Evolutionary conservation across 2,797 vertebrate genomes (phyloP).

Genomic region (Oreochromis mossambicus): DNA sequence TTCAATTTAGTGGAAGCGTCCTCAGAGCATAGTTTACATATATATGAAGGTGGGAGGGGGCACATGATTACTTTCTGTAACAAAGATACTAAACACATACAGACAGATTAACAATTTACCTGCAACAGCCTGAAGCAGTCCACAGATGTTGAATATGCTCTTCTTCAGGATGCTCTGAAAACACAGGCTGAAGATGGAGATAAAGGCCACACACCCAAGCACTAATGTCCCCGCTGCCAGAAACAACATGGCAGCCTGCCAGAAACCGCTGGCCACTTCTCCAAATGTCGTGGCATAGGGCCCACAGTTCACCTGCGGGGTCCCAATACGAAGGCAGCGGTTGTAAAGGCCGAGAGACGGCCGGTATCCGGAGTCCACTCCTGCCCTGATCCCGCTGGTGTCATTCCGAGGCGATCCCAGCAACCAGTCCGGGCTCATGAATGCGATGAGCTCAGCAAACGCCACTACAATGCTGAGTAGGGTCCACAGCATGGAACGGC

Average conservation of each 20-base stretch:
- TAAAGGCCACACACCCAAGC: slow-evolving; percentile 86
- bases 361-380: slow-evolving; percentile 59
- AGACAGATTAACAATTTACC: slow-evolving; percentile 72
- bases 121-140: slow-evolving; percentile 93
- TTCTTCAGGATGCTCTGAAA: slow-evolving; percentile 97
- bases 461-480: slow-evolving; percentile 94
- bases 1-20: neutral
- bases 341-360: slow-evolving; percentile 90
- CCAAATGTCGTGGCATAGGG: slow-evolving; percentile 87
- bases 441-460: slow-evolving; percentile 93
- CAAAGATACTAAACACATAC: neutral
- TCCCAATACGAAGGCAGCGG: slow-evolving; percentile 82
- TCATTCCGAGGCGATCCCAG: slow-evolving; percentile 79
- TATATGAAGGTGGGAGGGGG: neutral
- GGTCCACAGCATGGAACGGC: slow-evolving; percentile 98
- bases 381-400: slow-evolving; percentile 32
- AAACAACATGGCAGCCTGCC: slow-evolving; percentile 95
- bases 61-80: neutral
- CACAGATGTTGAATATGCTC: slow-evolving; percentile 98
- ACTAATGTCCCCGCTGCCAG: slow-evolving; percentile 89
- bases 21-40: neutral
- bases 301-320: slow-evolving; percentile 81
- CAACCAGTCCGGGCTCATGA: slow-evolving; percentile 95
- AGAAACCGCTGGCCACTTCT: slow-evolving; percentile 96
- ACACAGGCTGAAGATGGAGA: slow-evolving; percentile 95